These are phyloP conservation scores for Aleiodes leptofemur DNA, from an alignment of 2,888 invertebrate species.

Conservation along the genomic window DNA sequence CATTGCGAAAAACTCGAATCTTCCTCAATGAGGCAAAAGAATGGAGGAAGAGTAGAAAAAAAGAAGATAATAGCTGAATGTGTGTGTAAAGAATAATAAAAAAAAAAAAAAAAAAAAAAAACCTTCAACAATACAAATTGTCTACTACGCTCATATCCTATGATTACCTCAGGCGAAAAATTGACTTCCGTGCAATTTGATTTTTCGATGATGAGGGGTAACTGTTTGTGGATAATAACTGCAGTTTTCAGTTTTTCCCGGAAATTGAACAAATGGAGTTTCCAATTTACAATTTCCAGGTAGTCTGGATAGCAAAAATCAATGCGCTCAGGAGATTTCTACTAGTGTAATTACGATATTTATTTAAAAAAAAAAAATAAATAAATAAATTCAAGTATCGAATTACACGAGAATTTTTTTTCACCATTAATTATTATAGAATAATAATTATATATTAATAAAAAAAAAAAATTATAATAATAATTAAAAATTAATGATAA, in stretches of 20 bases:
- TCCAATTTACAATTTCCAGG: constrained; percentile 37
- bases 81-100: not conserved
- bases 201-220: constrained; percentile 17
- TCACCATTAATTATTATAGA: not conserved
- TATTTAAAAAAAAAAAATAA: no score
- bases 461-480: no score
- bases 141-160: constrained; percentile 23
- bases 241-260: constrained; percentile 31
- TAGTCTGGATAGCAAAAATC: constrained; percentile 15
- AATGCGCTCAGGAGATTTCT: constrained; percentile 25
- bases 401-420: not conserved
- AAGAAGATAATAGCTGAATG: not conserved
- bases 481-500: no score
- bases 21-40: not conserved
- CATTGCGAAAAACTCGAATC: constrained; percentile 14
- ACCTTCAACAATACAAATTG: not conserved
- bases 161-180: constrained; percentile 27
- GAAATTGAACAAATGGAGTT: constrained; percentile 36
- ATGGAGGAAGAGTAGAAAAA: constrained; percentile 5
- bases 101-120: not conserved
- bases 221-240: constrained; percentile 14
- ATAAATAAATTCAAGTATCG: no score
- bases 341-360: constrained; percentile 8
- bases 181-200: constrained; percentile 26
- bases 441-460: not conserved